Percentiles rank a stretch among this genome's conserved stretches.
Evolutionary conservation across 2,113 vertebrate species (phyloP).

Genomic region (Ophiodon elongatus): DNA sequence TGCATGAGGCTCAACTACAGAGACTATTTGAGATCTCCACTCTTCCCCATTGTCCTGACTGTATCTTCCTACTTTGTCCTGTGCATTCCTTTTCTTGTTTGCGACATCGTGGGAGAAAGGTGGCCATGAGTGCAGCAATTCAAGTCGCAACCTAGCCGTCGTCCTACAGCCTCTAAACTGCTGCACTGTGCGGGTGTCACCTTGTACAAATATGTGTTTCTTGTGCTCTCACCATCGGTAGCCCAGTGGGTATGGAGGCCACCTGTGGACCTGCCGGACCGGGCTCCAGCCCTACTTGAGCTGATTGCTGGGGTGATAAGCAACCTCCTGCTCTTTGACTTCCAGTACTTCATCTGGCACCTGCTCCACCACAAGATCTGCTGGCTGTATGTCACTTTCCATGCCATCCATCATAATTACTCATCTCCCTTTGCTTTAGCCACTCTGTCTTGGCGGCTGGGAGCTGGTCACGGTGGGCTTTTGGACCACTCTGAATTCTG

Average conservation of each 20-base stretch:
- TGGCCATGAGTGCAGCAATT: constrained; percentile 76
- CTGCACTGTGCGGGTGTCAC: constrained; percentile 81
- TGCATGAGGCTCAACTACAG: constrained; percentile 72
- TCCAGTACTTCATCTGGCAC: constrained; percentile 86
- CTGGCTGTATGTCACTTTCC: constrained; percentile 84
- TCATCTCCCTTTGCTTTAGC: constrained; percentile 77
- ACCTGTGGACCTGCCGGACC: constrained; percentile 76
- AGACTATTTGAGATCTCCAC: constrained; percentile 79
- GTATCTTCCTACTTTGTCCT: constrained; percentile 83
- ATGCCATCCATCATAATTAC: constrained; percentile 82
- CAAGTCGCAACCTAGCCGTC: constrained; percentile 78
- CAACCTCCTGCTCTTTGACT: constrained; percentile 84
- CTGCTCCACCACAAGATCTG: constrained; percentile 80
- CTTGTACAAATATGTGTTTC: constrained; percentile 81
- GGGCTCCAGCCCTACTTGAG: constrained; percentile 75
- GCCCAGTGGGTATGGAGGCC: constrained; percentile 85
- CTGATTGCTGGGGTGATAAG: constrained; percentile 72
- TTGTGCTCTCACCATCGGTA: constrained; percentile 81
- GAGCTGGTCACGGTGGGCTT: constrained; percentile 81
- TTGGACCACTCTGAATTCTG: constrained; percentile 81
- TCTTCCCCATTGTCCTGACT: constrained; percentile 80
- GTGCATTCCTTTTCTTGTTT: constrained; percentile 77
- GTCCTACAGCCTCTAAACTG: constrained; percentile 69
- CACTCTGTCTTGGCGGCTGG: constrained; percentile 81
- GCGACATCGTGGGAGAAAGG: constrained; percentile 78